Conservation (phyloP, 2,888 invertebrate genomes). For the Lithodes maja region DNA sequence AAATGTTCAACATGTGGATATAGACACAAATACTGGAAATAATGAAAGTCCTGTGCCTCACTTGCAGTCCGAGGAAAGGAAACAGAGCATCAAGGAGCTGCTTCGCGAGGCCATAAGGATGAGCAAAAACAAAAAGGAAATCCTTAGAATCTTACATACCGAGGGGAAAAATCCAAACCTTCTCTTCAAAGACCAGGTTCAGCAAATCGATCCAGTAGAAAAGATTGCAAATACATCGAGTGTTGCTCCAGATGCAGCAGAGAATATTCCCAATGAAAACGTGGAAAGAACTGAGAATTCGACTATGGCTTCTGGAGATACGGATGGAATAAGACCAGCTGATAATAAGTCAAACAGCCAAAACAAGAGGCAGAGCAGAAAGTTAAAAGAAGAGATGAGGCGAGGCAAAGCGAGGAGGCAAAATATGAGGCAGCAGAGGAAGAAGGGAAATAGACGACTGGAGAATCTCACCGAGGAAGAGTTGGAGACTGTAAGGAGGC, state of each 20-base stretch:
- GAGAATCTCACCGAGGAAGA: conserved; percentile 40
- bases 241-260: background rate
- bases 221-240: background rate
- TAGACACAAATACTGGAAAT: background rate
- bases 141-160: conserved; percentile 46
- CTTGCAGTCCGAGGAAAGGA: conserved; percentile 53
- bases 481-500: background rate
- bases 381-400: conserved; percentile 20
- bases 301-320: background rate
- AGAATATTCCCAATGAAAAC: too few species aligned
- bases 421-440: conserved; percentile 14
- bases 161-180: conserved; percentile 22
- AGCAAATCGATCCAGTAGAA: background rate
- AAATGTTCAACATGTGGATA: background rate
- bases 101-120: conserved; percentile 49
- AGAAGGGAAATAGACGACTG: conserved; percentile 35
- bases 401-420: background rate
- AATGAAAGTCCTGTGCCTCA: too few species aligned
- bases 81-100: conserved; percentile 38
- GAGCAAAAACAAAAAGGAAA: conserved; percentile 61
- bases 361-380: background rate
- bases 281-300: background rate
- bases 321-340: background rate
- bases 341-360: background rate
- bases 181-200: background rate